Conservation (phyloP, 2,113 vertebrate genomes). For the Thermophis baileyi region DNA sequence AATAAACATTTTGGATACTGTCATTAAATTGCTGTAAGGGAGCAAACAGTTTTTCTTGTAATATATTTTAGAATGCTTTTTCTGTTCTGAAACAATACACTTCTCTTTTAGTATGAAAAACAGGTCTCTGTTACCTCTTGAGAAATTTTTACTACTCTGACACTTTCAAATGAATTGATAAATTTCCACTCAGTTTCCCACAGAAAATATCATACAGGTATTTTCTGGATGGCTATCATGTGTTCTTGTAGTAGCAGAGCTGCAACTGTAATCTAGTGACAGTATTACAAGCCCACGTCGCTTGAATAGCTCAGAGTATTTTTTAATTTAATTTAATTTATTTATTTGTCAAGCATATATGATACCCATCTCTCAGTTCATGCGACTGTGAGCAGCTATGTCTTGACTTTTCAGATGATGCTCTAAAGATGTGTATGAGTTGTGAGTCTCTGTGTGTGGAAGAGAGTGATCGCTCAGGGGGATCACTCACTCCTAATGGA, state of each 20-base stretch:
- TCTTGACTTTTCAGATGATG: too few species aligned
- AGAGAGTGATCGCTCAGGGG: too few species aligned
- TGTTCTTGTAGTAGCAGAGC: neutral
- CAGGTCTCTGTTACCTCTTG: neutral
- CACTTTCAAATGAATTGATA: neutral
- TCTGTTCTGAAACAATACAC: neutral
- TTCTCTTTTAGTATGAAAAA: neutral
- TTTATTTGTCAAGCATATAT: too few species aligned
- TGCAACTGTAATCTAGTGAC: neutral
- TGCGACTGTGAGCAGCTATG: too few species aligned
- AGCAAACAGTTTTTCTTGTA: neutral
- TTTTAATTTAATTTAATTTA: too few species aligned
- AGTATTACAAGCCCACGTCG: neutral
- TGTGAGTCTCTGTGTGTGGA: too few species aligned
- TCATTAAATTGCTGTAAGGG: neutral
- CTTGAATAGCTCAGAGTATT: neutral
- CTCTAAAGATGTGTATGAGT: too few species aligned
- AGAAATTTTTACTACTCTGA: neutral
- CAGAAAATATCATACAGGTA: neutral
- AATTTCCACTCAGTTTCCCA: neutral
- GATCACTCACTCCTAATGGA: too few species aligned
- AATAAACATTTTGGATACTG: conserved; percentile 6
- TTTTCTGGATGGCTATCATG: neutral
- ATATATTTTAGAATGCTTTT: neutral
- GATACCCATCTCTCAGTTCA: too few species aligned